phyloP scores from a whole-genome alignment of 2,113 vertebrate genomes.

The Lycocorax pyrrhopterus region DNA sequence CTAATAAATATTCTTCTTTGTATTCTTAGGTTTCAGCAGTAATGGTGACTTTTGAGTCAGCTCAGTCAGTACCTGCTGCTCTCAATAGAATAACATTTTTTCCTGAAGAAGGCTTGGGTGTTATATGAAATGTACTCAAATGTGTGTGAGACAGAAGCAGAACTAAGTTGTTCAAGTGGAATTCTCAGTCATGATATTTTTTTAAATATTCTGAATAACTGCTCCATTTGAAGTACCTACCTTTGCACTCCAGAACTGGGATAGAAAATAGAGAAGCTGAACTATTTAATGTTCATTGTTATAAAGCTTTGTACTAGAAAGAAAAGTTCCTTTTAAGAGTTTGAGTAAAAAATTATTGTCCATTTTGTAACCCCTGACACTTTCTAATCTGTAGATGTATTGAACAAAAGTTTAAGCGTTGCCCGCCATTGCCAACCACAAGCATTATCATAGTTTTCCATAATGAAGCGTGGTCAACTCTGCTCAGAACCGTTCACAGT shows the following conservation, averaged over 20 bases:
- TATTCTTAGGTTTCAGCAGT: background rate
- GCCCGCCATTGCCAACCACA: slow-evolving; percentile 88
- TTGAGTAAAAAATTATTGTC: background rate
- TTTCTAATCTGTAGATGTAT: slow-evolving; percentile 84
- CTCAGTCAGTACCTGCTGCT: background rate
- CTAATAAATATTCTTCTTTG: background rate
- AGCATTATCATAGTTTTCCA: slow-evolving; percentile 98
- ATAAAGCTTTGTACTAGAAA: background rate
- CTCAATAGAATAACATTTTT: background rate
- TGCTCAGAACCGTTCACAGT: slow-evolving; percentile 94
- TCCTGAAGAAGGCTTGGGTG: background rate
- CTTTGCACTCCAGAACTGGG: background rate
- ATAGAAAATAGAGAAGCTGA: background rate
- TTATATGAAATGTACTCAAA: background rate
- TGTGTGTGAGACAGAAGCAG: background rate
- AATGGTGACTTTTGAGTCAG: background rate
- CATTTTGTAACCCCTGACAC: background rate
- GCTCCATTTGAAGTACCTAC: background rate
- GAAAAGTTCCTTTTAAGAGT: background rate
- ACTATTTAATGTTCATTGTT: background rate
- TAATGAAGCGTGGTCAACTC: slow-evolving; percentile 96
- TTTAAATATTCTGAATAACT: background rate
- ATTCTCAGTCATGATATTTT: background rate
- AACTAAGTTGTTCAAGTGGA: background rate
- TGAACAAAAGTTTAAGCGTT: slow-evolving; percentile 94